phyloP scores from a whole-genome alignment of 2,888 invertebrate genomes.

The Hypselothyrea guttata region DNA sequence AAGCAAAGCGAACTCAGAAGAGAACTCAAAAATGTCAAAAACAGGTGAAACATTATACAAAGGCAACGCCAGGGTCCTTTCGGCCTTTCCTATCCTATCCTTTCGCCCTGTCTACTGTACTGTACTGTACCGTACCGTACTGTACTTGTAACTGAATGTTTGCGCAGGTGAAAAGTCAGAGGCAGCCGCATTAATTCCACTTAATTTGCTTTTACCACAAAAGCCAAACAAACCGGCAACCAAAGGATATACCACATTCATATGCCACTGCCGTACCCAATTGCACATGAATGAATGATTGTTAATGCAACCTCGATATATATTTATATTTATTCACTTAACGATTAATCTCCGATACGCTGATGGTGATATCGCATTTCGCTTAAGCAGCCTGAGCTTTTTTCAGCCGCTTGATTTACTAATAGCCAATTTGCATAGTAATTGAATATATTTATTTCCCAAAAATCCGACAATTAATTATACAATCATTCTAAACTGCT shows the following conservation, averaged over 20 bases:
- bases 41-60: conserved; percentile 59
- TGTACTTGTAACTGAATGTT: conserved; percentile 28
- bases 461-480: no score
- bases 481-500: no score
- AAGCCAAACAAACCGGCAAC: conserved; percentile 34
- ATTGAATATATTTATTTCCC: no score
- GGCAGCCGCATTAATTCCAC: conserved; percentile 66
- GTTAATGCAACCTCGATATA: no score
- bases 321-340: no score
- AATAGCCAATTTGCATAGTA: no score
- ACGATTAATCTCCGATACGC: no score
- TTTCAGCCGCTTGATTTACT: no score
- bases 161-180: conserved; percentile 69
- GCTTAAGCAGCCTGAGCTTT: no score
- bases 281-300: not conserved
- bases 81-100: conserved; percentile 36
- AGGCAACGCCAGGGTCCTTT: conserved; percentile 53
- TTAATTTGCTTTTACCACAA: conserved; percentile 69
- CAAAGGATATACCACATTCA: not conserved
- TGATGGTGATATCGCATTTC: no score
- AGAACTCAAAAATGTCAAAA: conserved; percentile 69
- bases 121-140: no score
- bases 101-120: conserved; percentile 23
- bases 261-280: not conserved
- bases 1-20: not conserved